phyloP scores from a whole-genome alignment of 2,888 invertebrate species.

The Meteorus cinctellus region DNA sequence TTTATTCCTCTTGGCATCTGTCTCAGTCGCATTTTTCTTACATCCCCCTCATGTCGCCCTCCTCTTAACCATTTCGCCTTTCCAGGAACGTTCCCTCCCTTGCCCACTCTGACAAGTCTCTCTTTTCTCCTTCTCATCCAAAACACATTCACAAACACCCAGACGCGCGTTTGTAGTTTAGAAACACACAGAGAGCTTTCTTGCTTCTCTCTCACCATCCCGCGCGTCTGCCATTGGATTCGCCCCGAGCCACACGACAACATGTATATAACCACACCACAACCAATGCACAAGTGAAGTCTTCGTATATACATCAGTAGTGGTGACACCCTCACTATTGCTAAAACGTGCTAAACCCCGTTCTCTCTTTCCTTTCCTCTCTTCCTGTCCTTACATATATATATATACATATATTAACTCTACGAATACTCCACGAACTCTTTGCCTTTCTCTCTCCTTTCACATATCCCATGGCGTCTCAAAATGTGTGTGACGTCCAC shows the following conservation, averaged over 20 bases:
- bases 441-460: slow-evolving; percentile 34
- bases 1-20: slow-evolving; percentile 49
- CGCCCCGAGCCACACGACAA: slow-evolving; percentile 33
- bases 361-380: not conserved
- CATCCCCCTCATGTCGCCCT: slow-evolving; percentile 26
- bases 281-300: slow-evolving; percentile 32
- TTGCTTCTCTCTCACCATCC: slow-evolving; percentile 1
- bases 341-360: slow-evolving; percentile 36
- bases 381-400: not conserved
- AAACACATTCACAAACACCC: slow-evolving; percentile 11
- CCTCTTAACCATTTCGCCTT: not conserved
- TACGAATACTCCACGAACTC: not conserved
- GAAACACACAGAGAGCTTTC: not conserved
- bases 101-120: not conserved
- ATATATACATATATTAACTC: not conserved
- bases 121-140: slow-evolving; percentile 16
- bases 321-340: slow-evolving; percentile 27
- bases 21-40: slow-evolving; percentile 49
- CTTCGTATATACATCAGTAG: slow-evolving; percentile 13
- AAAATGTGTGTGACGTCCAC: slow-evolving; percentile 45
- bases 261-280: slow-evolving; percentile 30
- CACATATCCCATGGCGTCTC: slow-evolving; percentile 36
- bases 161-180: slow-evolving; percentile 16
- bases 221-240: slow-evolving; percentile 21
- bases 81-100: slow-evolving; percentile 11